These are phyloP conservation scores for Cephonodes hylas DNA, from an alignment of 2,888 invertebrate genomes.

Conservation along the genomic window DNA sequence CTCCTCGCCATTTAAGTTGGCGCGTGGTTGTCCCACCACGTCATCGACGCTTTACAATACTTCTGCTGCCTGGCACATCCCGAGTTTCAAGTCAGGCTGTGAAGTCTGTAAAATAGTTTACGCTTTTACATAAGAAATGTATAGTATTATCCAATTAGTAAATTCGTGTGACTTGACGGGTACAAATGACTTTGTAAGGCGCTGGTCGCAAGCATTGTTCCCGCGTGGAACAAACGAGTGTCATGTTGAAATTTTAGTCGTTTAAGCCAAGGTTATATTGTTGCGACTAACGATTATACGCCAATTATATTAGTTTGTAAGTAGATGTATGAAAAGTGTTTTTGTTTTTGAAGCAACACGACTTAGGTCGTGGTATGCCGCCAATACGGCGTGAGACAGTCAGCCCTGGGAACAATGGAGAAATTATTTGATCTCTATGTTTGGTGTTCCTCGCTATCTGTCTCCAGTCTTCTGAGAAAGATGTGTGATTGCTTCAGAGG, in stretches of 20 bases:
- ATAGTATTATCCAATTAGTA: constrained; percentile 24
- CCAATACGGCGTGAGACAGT: background rate
- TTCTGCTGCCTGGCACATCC: constrained; percentile 16
- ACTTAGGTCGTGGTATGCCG: background rate
- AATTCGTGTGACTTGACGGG: constrained; percentile 25
- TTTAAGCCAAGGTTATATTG: constrained; percentile 18
- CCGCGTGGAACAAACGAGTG: constrained; percentile 33
- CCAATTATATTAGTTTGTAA: constrained; percentile 11
- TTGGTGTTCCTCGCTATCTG: background rate
- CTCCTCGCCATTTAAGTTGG: background rate
- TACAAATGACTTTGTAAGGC: constrained; percentile 38
- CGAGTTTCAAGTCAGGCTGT: constrained; percentile 49
- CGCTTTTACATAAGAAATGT: constrained; percentile 22
- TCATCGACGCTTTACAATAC: background rate
- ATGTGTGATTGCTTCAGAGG: background rate
- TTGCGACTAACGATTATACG: constrained; percentile 17
- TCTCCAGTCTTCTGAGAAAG: constrained; percentile 11
- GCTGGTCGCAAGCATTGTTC: constrained; percentile 60
- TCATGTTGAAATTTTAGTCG: constrained; percentile 31
- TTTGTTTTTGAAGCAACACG: constrained; percentile 7
- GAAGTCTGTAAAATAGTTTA: constrained; percentile 46
- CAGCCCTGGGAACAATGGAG: background rate
- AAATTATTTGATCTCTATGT: background rate
- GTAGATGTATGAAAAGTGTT: background rate
- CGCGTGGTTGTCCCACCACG: background rate